Conservation (phyloP, 1,140 invertebrate genomes). For the Drosophila repletoides region DNA sequence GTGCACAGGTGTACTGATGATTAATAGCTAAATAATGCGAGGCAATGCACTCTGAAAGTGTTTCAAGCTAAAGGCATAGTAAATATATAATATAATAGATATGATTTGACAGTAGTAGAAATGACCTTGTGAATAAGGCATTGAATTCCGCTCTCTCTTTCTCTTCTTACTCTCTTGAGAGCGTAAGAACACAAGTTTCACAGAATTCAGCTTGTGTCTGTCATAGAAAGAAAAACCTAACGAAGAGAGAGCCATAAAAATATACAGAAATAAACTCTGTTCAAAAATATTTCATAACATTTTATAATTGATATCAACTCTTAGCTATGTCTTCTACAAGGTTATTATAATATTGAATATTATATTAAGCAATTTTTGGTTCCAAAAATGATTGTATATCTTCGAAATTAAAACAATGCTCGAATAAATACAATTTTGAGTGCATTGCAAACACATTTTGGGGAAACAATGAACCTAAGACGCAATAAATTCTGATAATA, state of each 20-base stretch:
- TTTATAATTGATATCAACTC: too few relatives aligned
- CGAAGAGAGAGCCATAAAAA: too few relatives aligned
- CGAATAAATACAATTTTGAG: neutral
- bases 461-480: conserved; percentile 72
- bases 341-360: too few relatives aligned
- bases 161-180: neutral
- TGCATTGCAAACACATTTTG: conserved; percentile 18
- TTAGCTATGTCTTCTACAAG: too few relatives aligned
- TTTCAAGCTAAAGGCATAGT: conserved; percentile 1
- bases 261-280: too few relatives aligned
- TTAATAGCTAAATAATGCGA: conserved; percentile 47
- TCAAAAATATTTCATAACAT: too few relatives aligned
- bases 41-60: conserved; percentile 42
- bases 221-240: too few relatives aligned
- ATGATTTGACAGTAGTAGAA: too few relatives aligned
- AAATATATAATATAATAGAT: too few relatives aligned
- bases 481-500: conserved; percentile 73
- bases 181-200: neutral
- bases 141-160: neutral
- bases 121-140: neutral
- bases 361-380: neutral
- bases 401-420: neutral
- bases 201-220: neutral
- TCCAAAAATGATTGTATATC: neutral
- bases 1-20: conserved; percentile 21